A percentile compares a stretch with the other conserved stretches of the same genome.
Conservation (phyloP, 2,797 vertebrate genomes). For the Odontamblyopus rebecca region DNA sequence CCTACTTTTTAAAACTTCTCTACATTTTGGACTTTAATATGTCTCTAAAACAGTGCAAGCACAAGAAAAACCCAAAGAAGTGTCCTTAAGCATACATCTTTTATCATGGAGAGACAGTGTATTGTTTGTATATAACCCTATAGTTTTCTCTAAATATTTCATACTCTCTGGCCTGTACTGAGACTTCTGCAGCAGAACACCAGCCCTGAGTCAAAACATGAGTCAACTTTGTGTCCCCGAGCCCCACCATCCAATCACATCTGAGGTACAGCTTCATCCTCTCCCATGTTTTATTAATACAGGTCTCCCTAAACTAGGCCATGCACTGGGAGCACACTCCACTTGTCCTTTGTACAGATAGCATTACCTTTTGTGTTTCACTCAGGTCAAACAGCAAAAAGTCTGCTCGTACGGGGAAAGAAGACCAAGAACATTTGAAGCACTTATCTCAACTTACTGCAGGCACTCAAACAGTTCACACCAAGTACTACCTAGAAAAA, state of each 20-base stretch:
- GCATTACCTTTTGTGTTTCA: slow-evolving; percentile 27
- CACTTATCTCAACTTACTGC: not conserved
- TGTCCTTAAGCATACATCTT: not conserved
- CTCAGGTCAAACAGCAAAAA: slow-evolving; percentile 38
- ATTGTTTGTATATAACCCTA: slow-evolving; percentile 3
- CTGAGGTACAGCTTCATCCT: slow-evolving; percentile 43
- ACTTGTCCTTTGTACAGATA: slow-evolving; percentile 49
- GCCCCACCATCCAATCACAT: slow-evolving; percentile 39
- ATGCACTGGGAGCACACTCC: slow-evolving; percentile 44
- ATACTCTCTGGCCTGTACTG: not conserved
- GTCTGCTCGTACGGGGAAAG: slow-evolving; percentile 13
- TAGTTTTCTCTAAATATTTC: slow-evolving; percentile 11
- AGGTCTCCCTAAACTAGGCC: slow-evolving; percentile 63
- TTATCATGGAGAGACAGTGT: not conserved
- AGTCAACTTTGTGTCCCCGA: slow-evolving; percentile 36
- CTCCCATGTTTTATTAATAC: slow-evolving; percentile 68
- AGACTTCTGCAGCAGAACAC: not conserved
- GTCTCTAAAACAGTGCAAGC: not conserved
- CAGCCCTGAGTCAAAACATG: slow-evolving; percentile 20
- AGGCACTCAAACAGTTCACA: too few species aligned
- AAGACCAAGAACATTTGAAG: not conserved
- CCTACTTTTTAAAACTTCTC: too few species aligned
- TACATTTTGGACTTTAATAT: not conserved
- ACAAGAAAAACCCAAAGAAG: not conserved
- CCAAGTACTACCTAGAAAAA: too few species aligned